Base-by-base conservation (phyloP, 1,140 invertebrate species). In the Gryllus bimaculatus region DNA sequence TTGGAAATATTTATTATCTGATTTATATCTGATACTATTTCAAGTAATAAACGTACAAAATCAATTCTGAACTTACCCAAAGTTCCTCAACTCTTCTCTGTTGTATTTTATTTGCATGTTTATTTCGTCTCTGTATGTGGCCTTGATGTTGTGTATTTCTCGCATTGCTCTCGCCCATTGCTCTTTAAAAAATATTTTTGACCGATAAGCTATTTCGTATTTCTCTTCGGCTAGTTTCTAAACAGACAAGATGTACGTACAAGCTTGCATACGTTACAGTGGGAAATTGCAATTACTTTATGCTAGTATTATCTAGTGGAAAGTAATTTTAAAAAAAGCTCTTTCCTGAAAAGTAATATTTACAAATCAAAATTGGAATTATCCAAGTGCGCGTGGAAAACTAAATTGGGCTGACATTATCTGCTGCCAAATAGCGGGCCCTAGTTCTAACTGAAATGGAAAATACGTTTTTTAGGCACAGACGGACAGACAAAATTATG, bases 111-210 rank as follows among this genome's bases (percentile, higher is more conserved):
- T 84, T 81, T 88, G 86, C 13, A 83, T 75, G 79, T 89, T 82
- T 81, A 88, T 82, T 12, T 85, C 83, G 54, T 85, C 81, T 54
- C 89, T 84, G 81, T 86, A 83, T 81, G 86, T 82, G 21, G 85
- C 84, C 83, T 88, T 90, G 77, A 86, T 82, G 74, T 83, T 83
- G 80, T 90, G 89, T 80, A 90, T 85, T 81, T 90, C 89, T 15
- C 87, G 84, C 18, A 90, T 86, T 8, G 88, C 87, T 48, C 87
- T 86, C 6, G 84, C 85, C 89, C 89, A 91, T 82, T 90, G 86
- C 83, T 90, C 88, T 84, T 90, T 90, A 82, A 90, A 91, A 84
- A 89, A 90, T 54, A 85, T 81, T 84, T 89, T 89, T 54, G 86
- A 88, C 73, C 88, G 87, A 48, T 87, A 83, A 7, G 87, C 85